These are phyloP conservation scores for Acipenser oxyrinchus DNA, from an alignment of 2,797 vertebrate species.

Conservation along the genomic window DNA sequence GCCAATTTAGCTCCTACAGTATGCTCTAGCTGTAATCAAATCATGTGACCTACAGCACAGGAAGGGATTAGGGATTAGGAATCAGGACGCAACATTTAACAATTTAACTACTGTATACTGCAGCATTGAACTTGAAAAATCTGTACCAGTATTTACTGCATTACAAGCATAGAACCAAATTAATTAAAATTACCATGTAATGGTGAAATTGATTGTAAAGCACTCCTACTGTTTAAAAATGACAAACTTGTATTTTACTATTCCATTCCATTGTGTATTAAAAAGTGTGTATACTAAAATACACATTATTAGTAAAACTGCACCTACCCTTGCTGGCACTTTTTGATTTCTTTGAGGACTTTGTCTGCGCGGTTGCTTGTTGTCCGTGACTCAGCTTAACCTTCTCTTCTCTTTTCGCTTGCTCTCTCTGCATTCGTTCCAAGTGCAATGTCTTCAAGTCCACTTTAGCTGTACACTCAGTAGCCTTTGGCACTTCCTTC, in stretches of 20 bases:
- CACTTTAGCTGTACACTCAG: background rate
- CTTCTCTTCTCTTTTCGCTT: conserved; percentile 45
- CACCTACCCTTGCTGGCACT: conserved; percentile 57
- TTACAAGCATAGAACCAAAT: background rate
- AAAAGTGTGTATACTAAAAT: too few relatives aligned
- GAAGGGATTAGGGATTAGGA: too few relatives aligned
- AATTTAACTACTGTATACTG: too few relatives aligned
- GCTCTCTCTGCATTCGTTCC: conserved; percentile 68
- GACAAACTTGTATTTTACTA: background rate
- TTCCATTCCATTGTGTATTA: background rate
- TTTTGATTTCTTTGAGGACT: conserved; percentile 55
- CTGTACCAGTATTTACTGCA: too few relatives aligned
- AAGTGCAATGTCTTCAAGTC: conserved; percentile 72
- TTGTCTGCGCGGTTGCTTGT: conserved; percentile 11
- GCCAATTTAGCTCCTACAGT: too few relatives aligned
- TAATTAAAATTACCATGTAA: background rate
- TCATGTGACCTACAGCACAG: too few relatives aligned
- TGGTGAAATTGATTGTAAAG: too few relatives aligned
- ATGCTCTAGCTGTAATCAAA: too few relatives aligned
- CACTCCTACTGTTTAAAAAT: background rate
- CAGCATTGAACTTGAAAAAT: too few relatives aligned
- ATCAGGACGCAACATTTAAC: too few relatives aligned
- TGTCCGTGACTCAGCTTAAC: conserved; percentile 33
- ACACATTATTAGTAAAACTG: background rate
- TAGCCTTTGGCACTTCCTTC: conserved; percentile 13